A percentile compares a stretch with the other conserved stretches of the same genome.
Conservation (phyloP, 2,113 vertebrate species). For the Lampris megalopsis region DNA sequence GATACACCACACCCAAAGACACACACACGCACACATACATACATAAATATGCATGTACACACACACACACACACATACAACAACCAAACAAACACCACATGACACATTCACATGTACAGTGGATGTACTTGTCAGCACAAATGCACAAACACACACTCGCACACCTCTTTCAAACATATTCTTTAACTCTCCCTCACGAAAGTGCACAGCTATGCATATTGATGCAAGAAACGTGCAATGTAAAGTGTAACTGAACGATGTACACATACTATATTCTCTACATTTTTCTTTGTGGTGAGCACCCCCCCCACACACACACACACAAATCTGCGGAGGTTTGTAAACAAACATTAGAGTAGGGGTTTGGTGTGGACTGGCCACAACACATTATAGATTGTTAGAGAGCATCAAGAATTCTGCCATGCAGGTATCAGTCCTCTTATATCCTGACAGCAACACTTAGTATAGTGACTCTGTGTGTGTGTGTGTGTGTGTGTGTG, state of each 20-base stretch:
- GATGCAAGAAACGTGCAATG: too few relatives aligned
- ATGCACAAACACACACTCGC: too few relatives aligned
- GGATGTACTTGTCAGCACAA: neutral
- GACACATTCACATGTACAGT: neutral
- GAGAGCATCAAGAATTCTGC: neutral
- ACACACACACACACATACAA: neutral
- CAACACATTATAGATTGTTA: slow-evolving; percentile 6
- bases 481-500: neutral
- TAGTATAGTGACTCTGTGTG: neutral
- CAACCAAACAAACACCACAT: neutral
- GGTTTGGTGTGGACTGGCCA: neutral
- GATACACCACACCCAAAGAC: neutral
- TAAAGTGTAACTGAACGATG: too few relatives aligned
- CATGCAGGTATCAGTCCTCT: neutral
- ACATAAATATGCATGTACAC: neutral
- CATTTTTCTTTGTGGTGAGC: too few relatives aligned
- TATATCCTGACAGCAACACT: neutral
- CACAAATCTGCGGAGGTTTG: slow-evolving; percentile 11
- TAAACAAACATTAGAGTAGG: slow-evolving; percentile 10
- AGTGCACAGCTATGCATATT: too few relatives aligned
- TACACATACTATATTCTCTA: too few relatives aligned
- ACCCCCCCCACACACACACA: neutral
- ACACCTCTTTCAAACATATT: too few relatives aligned
- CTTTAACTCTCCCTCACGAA: too few relatives aligned
- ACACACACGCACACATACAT: slow-evolving; percentile 4